phyloP scores from a whole-genome alignment of 2,113 vertebrate genomes.

The Acinonyx jubatus region DNA sequence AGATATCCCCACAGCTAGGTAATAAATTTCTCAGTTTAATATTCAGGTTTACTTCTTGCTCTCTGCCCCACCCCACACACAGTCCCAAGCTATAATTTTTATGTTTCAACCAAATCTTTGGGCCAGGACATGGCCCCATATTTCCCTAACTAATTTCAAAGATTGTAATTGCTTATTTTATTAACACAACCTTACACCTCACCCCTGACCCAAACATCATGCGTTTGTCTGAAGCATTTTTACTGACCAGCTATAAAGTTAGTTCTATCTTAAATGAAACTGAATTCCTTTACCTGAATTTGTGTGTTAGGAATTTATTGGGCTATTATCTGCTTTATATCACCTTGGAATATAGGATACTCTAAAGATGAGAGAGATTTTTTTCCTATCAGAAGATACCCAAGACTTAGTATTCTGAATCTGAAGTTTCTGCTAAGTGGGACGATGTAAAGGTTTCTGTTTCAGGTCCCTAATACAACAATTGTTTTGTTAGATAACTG shows the following conservation, averaged over 20 bases:
- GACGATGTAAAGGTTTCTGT: neutral
- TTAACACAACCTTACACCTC: neutral
- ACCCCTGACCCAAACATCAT: neutral
- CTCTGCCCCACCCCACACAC: neutral
- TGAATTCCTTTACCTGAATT: neutral
- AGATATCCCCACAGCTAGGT: neutral
- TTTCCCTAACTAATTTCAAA: neutral
- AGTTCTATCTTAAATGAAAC: neutral
- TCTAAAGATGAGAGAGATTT: neutral
- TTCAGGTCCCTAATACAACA: neutral
- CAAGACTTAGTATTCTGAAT: neutral
- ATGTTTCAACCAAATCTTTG: neutral
- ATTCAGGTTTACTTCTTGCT: conserved; percentile 31
- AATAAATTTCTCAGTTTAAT: neutral
- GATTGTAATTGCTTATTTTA: neutral
- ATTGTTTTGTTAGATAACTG: neutral
- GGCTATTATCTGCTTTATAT: neutral
- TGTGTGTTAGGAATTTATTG: neutral
- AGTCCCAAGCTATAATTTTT: neutral
- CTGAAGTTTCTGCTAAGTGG: neutral
- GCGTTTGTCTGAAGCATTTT: neutral
- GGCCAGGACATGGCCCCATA: neutral
- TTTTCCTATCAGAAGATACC: neutral
- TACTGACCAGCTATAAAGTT: neutral
- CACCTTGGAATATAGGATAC: neutral